Evolutionary conservation across 2,888 invertebrate genomes (phyloP).

Genomic region (Penaeus monodon): DNA sequence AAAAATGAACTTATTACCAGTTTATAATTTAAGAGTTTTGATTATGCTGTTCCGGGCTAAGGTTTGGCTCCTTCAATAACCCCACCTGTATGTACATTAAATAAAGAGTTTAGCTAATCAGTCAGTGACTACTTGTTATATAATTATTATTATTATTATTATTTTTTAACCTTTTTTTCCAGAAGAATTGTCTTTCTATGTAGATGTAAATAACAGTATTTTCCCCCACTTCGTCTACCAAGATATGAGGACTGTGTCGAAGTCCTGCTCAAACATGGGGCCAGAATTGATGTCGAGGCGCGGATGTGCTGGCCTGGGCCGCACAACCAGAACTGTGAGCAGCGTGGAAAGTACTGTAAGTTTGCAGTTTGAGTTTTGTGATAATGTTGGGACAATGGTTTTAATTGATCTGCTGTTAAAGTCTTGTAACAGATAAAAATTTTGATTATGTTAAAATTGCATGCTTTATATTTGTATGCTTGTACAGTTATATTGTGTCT

Average conservation of each 20-base stretch:
- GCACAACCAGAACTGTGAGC: conserved; percentile 80
- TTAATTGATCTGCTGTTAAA: neutral
- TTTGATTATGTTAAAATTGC: conserved; percentile 8
- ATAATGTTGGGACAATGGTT: neutral
- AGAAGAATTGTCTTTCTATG: too few species aligned
- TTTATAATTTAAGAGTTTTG: too few species aligned
- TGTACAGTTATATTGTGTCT: too few species aligned
- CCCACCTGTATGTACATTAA: too few species aligned
- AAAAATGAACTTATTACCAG: too few species aligned
- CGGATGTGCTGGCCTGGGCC: conserved; percentile 83
- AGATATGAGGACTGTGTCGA: conserved; percentile 80
- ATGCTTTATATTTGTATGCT: too few species aligned
- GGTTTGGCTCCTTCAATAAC: too few species aligned
- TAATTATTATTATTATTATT: too few species aligned
- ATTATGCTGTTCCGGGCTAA: too few species aligned
- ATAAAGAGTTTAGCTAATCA: too few species aligned
- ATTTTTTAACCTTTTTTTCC: too few species aligned
- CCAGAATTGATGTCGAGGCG: conserved; percentile 79
- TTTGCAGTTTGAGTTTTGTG: neutral
- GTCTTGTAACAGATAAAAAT: neutral
- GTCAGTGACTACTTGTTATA: too few species aligned
- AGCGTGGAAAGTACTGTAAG: conserved; percentile 77
- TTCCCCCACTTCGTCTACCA: conserved; percentile 65
- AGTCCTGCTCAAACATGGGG: conserved; percentile 78
- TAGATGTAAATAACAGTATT: neutral